Evolutionary conservation across 2,797 vertebrate genomes (phyloP), one percentile per base, ranked within the genome.

Genomic region (Lepilemur septentrionalis): DNA sequence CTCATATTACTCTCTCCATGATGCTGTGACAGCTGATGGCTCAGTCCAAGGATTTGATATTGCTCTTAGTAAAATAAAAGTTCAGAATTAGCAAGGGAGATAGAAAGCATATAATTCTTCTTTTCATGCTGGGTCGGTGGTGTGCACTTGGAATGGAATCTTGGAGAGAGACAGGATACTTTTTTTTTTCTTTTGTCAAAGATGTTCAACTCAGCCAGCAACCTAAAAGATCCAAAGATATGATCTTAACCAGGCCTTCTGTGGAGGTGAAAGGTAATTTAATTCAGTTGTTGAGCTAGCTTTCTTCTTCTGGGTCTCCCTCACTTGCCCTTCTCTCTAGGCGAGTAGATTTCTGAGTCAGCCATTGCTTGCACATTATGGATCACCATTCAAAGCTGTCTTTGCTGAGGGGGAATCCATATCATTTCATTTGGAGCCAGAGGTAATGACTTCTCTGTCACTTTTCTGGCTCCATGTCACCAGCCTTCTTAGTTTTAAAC

Each of bases 341-440:
- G n/a, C 14, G 14, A 72, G 91, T 82, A 97, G 93, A 93, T 96
- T 96, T 97, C 94, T 97, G 32, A 92, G 83, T 50, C 52, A 67
- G 57, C 2, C 93, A 92, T 55, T 91, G 81, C 10, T 0, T 93
- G 84, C 46, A 89, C 46, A 41, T 63, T 73, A 84, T 73, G 67
- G 89, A 83, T 89, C 43, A 61, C 3, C 35, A 79, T 85, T 94
- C 72, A 52, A 76, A 97, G 70, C 15, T 0, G 0, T 80, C 67
- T 97, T 86, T 89, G 79, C 75, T 94, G 48, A 91, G 9, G 1
- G 89, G 95, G 85, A 88, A 89, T 93, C 48, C 25, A 86, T 79
- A 5, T 52, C 2, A 0, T 96, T 97, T 94, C 78, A 55, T 91
- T 93, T 90, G 95, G 57, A 95, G 85, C 9, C 90, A 43, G 79